Conservation (phyloP, 2,113 vertebrate genomes). For the Neodon shergylaensis region DNA sequence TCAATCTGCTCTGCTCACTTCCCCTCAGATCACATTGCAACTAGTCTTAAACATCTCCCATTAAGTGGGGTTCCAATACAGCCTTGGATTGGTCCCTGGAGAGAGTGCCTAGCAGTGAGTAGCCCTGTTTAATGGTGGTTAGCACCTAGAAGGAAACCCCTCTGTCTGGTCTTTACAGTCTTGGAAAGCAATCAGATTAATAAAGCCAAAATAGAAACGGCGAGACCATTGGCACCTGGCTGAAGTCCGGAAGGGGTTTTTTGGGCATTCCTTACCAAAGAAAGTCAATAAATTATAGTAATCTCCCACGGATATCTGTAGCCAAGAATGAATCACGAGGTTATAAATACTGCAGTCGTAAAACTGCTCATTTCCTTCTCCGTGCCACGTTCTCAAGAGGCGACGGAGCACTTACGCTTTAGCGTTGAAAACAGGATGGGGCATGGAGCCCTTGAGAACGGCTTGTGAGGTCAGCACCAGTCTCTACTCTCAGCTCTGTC, state of each 20-base stretch:
- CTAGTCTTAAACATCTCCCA: not conserved
- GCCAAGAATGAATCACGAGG: conserved; percentile 64
- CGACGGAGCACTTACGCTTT: conserved; percentile 33
- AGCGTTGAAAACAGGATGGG: conserved; percentile 35
- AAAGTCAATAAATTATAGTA: conserved; percentile 50
- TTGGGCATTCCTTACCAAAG: conserved; percentile 43
- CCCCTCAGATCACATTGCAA: not conserved
- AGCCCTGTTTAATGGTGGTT: conserved; percentile 3
- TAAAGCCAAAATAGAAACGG: not conserved
- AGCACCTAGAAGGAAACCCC: not conserved
- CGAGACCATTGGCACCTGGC: not conserved
- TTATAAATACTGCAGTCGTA: conserved; percentile 57
- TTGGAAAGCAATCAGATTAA: not conserved
- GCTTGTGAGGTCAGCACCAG: not conserved
- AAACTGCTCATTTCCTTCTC: conserved; percentile 52
- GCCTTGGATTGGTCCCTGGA: not conserved
- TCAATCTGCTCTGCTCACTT: not conserved
- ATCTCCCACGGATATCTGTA: conserved; percentile 62
- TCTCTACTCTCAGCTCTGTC: not conserved
- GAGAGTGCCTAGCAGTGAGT: not conserved
- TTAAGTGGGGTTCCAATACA: not conserved
- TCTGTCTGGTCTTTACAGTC: not conserved
- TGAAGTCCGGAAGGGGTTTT: conserved; percentile 6
- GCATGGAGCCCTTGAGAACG: not conserved
- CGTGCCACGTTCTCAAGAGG: conserved; percentile 16